A percentile compares a stretch with the other conserved stretches of the same genome.
phyloP scores from a whole-genome alignment of 2,797 vertebrate genomes.

The Paramormyrops hopkinsi region DNA sequence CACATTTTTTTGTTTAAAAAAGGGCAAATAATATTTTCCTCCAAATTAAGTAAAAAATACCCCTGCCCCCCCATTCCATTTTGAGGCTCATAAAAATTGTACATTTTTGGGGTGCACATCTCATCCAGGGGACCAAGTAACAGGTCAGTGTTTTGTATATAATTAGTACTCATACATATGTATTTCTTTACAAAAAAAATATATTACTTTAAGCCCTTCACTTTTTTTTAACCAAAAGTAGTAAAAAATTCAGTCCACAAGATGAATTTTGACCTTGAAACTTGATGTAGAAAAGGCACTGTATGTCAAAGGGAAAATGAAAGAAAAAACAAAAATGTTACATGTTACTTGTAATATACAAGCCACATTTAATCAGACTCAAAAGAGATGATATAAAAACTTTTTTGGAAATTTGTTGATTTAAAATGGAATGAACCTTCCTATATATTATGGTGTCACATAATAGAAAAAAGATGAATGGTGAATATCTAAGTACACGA shows the following conservation, averaged over 20 bases:
- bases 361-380: not conserved
- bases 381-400: not conserved
- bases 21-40: not conserved
- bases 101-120: not conserved
- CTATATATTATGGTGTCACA: not conserved
- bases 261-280: not conserved
- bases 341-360: not conserved
- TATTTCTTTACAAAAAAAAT: not conserved
- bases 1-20: not conserved
- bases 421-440: not conserved
- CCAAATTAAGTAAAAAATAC: too few relatives aligned
- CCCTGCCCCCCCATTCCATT: too few relatives aligned
- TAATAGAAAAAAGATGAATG: not conserved
- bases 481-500: not conserved
- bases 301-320: not conserved
- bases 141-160: not conserved
- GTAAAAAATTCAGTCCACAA: not conserved
- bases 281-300: not conserved
- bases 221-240: not conserved
- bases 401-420: not conserved
- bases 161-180: not conserved
- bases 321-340: not conserved
- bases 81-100: not conserved
- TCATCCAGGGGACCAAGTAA: not conserved
- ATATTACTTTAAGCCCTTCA: not conserved